A percentile compares a stretch with the other conserved stretches of the same genome.
These are phyloP conservation scores for Coccyzus lansbergi DNA, from an alignment of 2,797 vertebrate species.

Conservation along the genomic window DNA sequence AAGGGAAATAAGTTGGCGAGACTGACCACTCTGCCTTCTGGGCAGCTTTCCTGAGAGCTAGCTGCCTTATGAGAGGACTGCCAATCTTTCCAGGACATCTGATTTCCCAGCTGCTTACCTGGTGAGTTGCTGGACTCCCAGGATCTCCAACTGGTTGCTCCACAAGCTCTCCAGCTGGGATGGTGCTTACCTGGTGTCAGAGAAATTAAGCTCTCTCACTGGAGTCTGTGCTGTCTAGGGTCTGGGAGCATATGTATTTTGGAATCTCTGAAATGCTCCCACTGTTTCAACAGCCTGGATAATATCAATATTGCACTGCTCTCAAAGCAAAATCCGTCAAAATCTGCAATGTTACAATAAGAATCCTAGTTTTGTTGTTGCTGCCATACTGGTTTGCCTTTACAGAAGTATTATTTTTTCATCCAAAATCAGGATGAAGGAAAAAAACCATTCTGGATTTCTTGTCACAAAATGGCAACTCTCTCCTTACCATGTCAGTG, in stretches of 20 bases:
- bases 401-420: background rate
- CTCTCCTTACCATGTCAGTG: background rate
- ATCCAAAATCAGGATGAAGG: background rate
- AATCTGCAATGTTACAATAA: background rate
- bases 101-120: constrained; percentile 56
- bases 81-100: constrained; percentile 31
- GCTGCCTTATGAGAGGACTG: background rate
- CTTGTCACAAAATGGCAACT: background rate
- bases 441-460: background rate
- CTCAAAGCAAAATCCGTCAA: background rate
- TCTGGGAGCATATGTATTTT: background rate
- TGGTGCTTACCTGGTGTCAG: background rate
- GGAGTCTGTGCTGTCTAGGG: background rate
- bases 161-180: background rate
- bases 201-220: background rate
- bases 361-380: background rate
- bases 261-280: background rate
- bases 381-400: background rate
- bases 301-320: background rate
- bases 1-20: background rate
- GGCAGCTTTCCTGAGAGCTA: constrained; percentile 18
- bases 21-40: background rate
- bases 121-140: constrained; percentile 25
- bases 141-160: constrained; percentile 9
- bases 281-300: background rate